Conservation (phyloP, 2,113 vertebrate genomes). For the Loxodonta africana region DNA sequence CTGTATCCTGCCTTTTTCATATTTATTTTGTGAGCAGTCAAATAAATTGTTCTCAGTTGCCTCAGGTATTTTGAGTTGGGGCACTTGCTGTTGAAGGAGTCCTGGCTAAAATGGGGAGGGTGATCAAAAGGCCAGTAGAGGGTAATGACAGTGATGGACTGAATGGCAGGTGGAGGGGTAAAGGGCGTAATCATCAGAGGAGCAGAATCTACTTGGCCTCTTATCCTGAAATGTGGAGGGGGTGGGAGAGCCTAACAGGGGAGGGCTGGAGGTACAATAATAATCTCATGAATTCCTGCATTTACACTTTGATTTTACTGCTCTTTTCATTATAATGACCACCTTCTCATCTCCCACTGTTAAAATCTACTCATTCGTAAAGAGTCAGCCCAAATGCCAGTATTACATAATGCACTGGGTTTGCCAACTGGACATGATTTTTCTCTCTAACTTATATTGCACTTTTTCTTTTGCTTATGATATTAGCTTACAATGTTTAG, state of each 20-base stretch:
- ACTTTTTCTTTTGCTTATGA: background rate
- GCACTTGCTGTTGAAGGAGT: background rate
- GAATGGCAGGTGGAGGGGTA: background rate
- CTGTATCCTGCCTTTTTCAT: background rate
- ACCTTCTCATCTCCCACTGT: background rate
- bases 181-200: background rate
- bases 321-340: background rate
- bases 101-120: background rate
- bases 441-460: background rate
- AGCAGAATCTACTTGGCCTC: background rate
- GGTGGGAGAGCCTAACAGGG: background rate
- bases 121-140: background rate
- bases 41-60: background rate
- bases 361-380: background rate
- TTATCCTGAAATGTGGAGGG: background rate
- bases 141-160: background rate
- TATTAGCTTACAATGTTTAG: background rate
- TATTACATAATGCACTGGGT: background rate
- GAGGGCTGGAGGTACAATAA: background rate
- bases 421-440: slow-evolving; percentile 17
- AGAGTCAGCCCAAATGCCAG: background rate
- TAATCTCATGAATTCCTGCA: background rate
- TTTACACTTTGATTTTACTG: background rate
- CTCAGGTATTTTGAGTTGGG: background rate
- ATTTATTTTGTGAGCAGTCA: background rate